Evolutionary conservation across 2,888 invertebrate genomes (phyloP).

Genomic region (Tachystola acroxantha): DNA sequence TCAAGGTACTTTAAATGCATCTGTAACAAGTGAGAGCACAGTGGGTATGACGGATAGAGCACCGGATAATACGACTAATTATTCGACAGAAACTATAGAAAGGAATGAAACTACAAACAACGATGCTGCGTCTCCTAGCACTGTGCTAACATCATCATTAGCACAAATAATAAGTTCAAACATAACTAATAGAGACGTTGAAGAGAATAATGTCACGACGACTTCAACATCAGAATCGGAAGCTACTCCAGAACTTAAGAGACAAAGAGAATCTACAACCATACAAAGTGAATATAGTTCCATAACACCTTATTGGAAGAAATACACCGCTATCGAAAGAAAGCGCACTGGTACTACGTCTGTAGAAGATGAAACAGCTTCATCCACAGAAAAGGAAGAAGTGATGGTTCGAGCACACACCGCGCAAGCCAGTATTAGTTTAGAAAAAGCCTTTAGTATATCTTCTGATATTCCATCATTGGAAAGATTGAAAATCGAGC

Average conservation of each 20-base stretch:
- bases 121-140: not conserved
- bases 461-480: constrained; percentile 33
- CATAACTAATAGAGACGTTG: not conserved
- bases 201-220: constrained; percentile 7
- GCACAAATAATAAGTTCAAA: not conserved
- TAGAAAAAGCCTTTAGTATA: constrained; percentile 28
- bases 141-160: not conserved
- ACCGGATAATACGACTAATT: constrained; percentile 2
- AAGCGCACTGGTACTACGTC: constrained; percentile 22
- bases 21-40: not conserved
- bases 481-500: constrained; percentile 29
- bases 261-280: constrained; percentile 1
- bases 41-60: not conserved
- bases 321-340: constrained; percentile 39
- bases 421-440: constrained; percentile 21
- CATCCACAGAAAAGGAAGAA: constrained; percentile 19
- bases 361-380: constrained; percentile 19
- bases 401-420: constrained; percentile 33
- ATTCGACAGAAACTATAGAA: constrained; percentile 8
- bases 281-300: constrained; percentile 10
- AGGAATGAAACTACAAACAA: constrained; percentile 10
- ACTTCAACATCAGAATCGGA: not conserved
- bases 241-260: not conserved
- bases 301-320: constrained; percentile 30
- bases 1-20: not conserved